These are phyloP conservation scores for Carcinoscorpius rotundicauda DNA, from an alignment of 1,140 invertebrate genomes.

Conservation along the genomic window DNA sequence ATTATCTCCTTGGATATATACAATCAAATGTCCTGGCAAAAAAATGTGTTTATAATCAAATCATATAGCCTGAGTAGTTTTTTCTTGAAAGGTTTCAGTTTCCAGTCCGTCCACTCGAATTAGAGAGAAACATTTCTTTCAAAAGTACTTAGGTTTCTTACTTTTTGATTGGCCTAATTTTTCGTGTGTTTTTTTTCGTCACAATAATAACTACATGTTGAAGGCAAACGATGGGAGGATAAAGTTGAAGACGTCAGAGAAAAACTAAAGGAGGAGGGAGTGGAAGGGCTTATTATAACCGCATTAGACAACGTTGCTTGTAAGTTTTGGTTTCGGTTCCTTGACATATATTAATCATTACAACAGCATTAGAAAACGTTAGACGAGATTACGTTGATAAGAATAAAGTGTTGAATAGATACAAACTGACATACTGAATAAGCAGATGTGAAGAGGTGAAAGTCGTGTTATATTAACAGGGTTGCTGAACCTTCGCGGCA, in stretches of 20 bases:
- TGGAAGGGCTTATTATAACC: conserved; percentile 56
- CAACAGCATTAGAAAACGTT: not conserved
- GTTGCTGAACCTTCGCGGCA: conserved; percentile 81
- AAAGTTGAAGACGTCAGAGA: conserved; percentile 55
- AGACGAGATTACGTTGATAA: not conserved
- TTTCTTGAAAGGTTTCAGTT: too few species aligned
- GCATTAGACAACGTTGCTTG: conserved; percentile 84
- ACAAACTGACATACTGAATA: not conserved
- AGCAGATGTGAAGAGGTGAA: not conserved
- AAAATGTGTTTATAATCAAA: too few species aligned
- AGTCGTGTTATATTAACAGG: not conserved
- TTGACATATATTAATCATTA: not conserved
- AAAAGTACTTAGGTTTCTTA: not conserved
- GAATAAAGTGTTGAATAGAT: not conserved
- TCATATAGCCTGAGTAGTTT: too few species aligned
- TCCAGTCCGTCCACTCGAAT: too few species aligned
- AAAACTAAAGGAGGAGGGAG: conserved; percentile 55
- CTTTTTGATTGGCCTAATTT: not conserved
- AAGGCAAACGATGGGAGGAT: conserved; percentile 50
- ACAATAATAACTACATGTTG: conserved; percentile 40
- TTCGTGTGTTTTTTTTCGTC: not conserved
- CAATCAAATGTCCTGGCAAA: too few species aligned
- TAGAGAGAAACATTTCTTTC: not conserved
- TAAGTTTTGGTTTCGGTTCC: conserved; percentile 8
- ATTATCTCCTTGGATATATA: too few species aligned